Evolutionary conservation across 2,888 invertebrate genomes (phyloP).

Genomic region (Aphidoletes aphidimyza): DNA sequence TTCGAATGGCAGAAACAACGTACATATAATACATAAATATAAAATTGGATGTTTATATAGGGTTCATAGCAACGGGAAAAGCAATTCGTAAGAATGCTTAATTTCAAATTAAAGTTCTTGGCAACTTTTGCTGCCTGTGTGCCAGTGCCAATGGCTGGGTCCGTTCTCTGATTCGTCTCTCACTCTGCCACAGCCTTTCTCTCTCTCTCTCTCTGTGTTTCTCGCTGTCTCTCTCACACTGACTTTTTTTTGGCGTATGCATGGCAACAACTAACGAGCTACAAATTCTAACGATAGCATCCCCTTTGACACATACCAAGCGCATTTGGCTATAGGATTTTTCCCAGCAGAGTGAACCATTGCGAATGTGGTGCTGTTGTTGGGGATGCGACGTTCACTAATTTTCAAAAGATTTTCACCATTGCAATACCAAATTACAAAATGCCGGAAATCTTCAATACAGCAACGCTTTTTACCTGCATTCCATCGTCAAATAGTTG

Average conservation of each 20-base stretch:
- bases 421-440: not conserved
- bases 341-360: no score
- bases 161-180: no score
- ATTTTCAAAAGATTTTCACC: slow-evolving; percentile 45
- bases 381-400: slow-evolving; percentile 34
- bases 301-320: not conserved
- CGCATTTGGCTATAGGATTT: no score
- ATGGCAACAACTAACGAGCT: slow-evolving; percentile 51
- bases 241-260: not conserved
- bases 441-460: slow-evolving; percentile 43
- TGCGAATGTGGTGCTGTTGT: no score
- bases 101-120: slow-evolving; percentile 53
- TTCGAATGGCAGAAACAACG: not conserved
- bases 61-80: slow-evolving; percentile 54
- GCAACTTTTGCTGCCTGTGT: slow-evolving; percentile 30
- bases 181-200: not conserved
- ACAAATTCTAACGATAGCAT: slow-evolving; percentile 50
- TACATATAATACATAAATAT: slow-evolving; percentile 1
- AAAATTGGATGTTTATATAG: slow-evolving; percentile 47
- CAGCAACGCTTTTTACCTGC: slow-evolving; percentile 17
- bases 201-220: not conserved
- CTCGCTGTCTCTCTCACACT: no score
- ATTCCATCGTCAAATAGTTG: slow-evolving; percentile 13
- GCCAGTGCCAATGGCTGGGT: no score
- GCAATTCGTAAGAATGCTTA: slow-evolving; percentile 53